A percentile compares a stretch with the other conserved stretches of the same genome.
Conservation (phyloP, 2,797 vertebrate genomes). For the Euphonia xanthogaster region DNA sequence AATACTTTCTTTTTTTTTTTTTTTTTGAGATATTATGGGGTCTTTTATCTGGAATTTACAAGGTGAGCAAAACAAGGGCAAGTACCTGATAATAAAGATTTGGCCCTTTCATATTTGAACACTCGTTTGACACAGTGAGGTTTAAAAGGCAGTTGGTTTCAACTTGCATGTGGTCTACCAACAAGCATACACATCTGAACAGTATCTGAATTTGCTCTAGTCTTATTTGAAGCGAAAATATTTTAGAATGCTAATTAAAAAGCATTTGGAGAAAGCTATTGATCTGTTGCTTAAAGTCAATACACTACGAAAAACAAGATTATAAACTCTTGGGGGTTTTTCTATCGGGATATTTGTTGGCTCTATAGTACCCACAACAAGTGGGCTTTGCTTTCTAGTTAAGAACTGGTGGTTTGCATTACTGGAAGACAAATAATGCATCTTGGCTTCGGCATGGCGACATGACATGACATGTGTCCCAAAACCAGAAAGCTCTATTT, state of each 20-base stretch:
- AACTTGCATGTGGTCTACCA: not conserved
- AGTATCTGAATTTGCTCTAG: not conserved
- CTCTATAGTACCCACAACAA: not conserved
- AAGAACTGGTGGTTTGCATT: not conserved
- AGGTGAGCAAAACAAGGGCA: not conserved
- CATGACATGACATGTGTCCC: not conserved
- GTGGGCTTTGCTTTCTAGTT: not conserved
- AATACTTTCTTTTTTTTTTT: not conserved
- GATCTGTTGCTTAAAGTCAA: not conserved
- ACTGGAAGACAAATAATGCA: not conserved
- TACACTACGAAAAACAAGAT: not conserved
- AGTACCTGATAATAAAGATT: not conserved
- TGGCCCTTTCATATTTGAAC: not conserved
- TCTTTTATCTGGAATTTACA: not conserved
- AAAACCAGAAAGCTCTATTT: not conserved
- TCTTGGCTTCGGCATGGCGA: fast-evolving
- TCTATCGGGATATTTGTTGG: not conserved
- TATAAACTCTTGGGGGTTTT: not conserved
- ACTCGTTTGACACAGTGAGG: not conserved
- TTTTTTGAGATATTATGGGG: not conserved
- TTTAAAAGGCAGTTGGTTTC: not conserved
- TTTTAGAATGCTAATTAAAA: not conserved
- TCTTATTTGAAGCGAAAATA: not conserved
- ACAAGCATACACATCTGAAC: not conserved
- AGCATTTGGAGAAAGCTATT: not conserved